Percentiles rank a stretch among this genome's conserved stretches.
Evolutionary conservation across 2,888 invertebrate species (phyloP).

Genomic region (Lochmaea capreae): DNA sequence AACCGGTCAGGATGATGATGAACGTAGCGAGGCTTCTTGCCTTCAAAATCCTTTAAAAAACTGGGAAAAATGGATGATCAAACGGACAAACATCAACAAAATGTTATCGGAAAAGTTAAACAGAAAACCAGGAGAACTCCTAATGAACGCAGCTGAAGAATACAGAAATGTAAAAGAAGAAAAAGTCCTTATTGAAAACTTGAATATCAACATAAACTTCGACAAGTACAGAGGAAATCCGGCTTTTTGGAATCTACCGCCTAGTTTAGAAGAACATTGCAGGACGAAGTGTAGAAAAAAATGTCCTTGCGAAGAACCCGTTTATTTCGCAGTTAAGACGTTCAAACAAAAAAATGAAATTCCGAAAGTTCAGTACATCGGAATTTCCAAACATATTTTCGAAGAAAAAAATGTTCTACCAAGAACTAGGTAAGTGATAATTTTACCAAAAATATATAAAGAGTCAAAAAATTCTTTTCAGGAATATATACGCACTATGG

Average conservation of each 20-base stretch:
- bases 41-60: slow-evolving; percentile 49
- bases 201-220: slow-evolving; percentile 56
- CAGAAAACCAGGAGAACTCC: slow-evolving; percentile 51
- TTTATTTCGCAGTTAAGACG: slow-evolving; percentile 54
- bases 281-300: slow-evolving; percentile 2
- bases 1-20: not conserved
- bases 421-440: slow-evolving; percentile 50
- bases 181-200: slow-evolving; percentile 53
- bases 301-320: slow-evolving; percentile 37
- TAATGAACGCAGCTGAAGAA: slow-evolving; percentile 57
- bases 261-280: slow-evolving; percentile 46
- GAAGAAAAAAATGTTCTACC: slow-evolving; percentile 55
- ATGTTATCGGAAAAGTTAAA: slow-evolving; percentile 48
- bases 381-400: slow-evolving; percentile 53
- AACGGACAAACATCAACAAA: slow-evolving; percentile 52
- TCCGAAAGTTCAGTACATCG: slow-evolving; percentile 56
- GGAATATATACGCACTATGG: slow-evolving; percentile 5
- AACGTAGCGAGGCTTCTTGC: not conserved
- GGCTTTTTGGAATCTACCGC: slow-evolving; percentile 58
- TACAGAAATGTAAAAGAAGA: slow-evolving; percentile 55
- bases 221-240: slow-evolving; percentile 62
- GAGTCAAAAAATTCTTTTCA: not conserved
- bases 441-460: not conserved
- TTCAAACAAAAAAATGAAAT: slow-evolving; percentile 55
- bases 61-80: slow-evolving; percentile 59